A percentile compares a stretch with the other conserved stretches of the same genome.
Evolutionary conservation across 2,113 vertebrate genomes (phyloP).

Genomic region (Cebus imitator): DNA sequence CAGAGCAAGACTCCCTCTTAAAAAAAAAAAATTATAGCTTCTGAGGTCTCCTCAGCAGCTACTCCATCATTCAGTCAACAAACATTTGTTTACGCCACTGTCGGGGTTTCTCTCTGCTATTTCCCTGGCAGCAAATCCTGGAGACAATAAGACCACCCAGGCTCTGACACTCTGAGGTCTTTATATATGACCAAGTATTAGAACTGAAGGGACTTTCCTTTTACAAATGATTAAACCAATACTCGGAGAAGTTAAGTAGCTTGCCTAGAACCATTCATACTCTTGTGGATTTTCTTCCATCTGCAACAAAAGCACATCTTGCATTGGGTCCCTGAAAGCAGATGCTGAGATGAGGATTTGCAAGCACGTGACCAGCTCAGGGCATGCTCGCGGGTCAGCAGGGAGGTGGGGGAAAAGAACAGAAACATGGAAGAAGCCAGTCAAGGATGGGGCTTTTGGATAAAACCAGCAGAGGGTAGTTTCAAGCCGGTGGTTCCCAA

Average conservation of each 20-base stretch:
- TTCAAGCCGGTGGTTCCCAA: neutral
- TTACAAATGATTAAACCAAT: neutral
- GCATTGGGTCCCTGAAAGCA: neutral
- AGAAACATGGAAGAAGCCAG: neutral
- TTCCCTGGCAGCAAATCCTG: neutral
- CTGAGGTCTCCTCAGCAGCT: neutral
- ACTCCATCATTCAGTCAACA: neutral
- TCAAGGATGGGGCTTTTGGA: neutral
- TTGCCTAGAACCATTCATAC: neutral
- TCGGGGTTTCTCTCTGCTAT: rapidly evolving
- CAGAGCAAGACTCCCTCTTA: neutral
- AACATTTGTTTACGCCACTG: neutral
- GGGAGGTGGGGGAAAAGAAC: neutral
- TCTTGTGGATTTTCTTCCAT: neutral
- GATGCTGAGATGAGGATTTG: neutral
- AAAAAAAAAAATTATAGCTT: neutral
- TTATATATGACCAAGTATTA: neutral
- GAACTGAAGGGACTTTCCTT: neutral
- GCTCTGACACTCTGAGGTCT: neutral
- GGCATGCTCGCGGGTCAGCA: neutral
- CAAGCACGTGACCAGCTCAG: neutral
- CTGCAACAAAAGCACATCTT: neutral
- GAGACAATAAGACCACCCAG: neutral
- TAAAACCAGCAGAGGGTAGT: too few relatives aligned
- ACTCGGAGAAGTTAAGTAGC: neutral